These are phyloP conservation scores for Myrmophylax atrothorax DNA, from an alignment of 2,113 vertebrate species.

Conservation along the genomic window DNA sequence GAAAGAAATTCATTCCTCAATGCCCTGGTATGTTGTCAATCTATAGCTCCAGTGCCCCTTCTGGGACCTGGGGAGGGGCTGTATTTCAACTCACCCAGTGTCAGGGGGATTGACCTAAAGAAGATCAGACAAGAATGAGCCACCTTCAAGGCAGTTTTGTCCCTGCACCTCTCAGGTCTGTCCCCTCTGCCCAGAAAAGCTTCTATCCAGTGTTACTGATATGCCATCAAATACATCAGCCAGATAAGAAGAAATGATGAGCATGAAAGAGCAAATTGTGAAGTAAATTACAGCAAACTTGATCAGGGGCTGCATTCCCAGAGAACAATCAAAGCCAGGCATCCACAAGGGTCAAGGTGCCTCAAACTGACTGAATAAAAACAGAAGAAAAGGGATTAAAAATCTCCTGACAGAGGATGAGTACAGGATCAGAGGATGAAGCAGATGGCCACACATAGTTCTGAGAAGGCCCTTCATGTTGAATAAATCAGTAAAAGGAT, in stretches of 20 bases:
- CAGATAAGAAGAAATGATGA: not conserved
- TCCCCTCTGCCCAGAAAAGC: not conserved
- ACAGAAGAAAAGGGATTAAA: not conserved
- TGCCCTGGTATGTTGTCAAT: not conserved
- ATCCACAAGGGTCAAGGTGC: not conserved
- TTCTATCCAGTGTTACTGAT: not conserved
- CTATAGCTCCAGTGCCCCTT: not conserved
- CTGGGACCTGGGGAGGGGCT: not conserved
- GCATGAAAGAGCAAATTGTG: not conserved
- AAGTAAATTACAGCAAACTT: not conserved
- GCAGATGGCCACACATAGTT: not conserved
- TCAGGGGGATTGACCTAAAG: not conserved
- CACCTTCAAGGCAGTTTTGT: not conserved
- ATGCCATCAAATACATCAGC: not conserved
- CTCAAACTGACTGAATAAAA: not conserved
- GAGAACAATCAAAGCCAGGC: not conserved
- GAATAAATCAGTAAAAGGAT: not conserved
- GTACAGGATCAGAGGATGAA: not conserved
- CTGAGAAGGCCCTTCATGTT: not conserved
- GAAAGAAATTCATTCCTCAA: not conserved
- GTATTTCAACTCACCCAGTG: not conserved
- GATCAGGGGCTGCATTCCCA: not conserved
- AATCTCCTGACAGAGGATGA: not conserved
- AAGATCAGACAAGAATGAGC: not conserved
- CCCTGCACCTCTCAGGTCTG: not conserved